Evolutionary conservation across 2,797 vertebrate species (phyloP), one percentile per base, ranked within the genome.

Genomic region (Pseudochaenichthys georgianus): DNA sequence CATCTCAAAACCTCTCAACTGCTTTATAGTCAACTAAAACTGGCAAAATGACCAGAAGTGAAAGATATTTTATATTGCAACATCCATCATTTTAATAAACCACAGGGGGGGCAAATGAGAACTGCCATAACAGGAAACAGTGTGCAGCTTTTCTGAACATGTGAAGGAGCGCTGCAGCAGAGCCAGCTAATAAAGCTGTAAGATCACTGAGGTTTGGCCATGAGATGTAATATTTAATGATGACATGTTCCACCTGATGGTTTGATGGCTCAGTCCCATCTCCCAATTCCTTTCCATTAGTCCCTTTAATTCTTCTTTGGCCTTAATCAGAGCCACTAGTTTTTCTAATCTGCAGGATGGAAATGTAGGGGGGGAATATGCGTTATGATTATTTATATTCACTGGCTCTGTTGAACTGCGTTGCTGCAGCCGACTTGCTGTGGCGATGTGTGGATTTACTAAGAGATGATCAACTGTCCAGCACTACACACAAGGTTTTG

Each of bases 231-330:
- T 53, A 64, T 71, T 43, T n/a, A 75, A 34, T 19, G 4, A 28
- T 57, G 53, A 81, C 53, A 72, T 9, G 9, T 62, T 68, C 58
- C 69, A 83, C 38, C 65, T 82, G 72, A 78, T 61, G 31, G 70
- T 64, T 38, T 48, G 38, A 70, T 45, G 16, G 43, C 53, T 64
- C 21, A 48, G 64, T 70, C 23, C 41, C 47, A 41, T 46, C 45
- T 64, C 31, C 31, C 21, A 45, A 48, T 71, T 53, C 41, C 57
- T 62, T 58, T 23, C 9, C 19, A 34, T 46, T 7, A 42, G 15
- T 58, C 45, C 17, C 50, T 17, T 57, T 21, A 47, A 66, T 23
- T 42, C 16, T 51, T 58, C 47, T 55, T 73, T 8, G 17, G 13
- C 19, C 19, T 41, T 13, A 73, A 38, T 34, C 5, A 12, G 28